Conservation (phyloP, 2,113 vertebrate genomes). For the Sinocyclocheilus maitianheensis region DNA sequence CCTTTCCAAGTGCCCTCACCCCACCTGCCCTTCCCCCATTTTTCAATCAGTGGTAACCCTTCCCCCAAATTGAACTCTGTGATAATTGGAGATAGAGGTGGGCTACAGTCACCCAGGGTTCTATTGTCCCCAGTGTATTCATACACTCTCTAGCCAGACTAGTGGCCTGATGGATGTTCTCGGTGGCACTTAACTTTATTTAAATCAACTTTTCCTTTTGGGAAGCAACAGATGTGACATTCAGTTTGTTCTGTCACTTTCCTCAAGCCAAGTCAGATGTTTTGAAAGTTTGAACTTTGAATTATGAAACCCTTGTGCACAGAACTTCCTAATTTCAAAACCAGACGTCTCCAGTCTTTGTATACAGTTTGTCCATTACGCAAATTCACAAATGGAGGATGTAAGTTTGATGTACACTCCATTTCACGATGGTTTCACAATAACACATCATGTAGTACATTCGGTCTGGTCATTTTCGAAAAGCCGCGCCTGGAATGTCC, state of each 20-base stretch:
- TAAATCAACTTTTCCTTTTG: slow-evolving; percentile 27
- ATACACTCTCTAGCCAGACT: slow-evolving; percentile 25
- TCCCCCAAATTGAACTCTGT: slow-evolving; percentile 38
- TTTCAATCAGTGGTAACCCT: slow-evolving; percentile 37
- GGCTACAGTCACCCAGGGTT: slow-evolving; percentile 53
- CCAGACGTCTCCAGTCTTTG: not conserved
- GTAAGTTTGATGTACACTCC: not conserved
- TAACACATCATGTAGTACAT: not conserved
- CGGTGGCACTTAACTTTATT: slow-evolving; percentile 5
- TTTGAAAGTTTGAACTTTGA: not conserved
- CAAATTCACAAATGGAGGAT: not conserved
- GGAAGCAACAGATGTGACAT: not conserved
- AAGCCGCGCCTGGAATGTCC: not conserved
- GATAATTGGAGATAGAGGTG: slow-evolving; percentile 57
- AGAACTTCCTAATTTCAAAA: not conserved
- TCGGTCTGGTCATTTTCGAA: not conserved
- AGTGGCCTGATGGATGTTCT: slow-evolving; percentile 21
- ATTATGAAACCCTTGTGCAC: not conserved
- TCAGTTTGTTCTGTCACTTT: not conserved
- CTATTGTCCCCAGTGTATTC: slow-evolving; percentile 49
- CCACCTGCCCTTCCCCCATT: slow-evolving; percentile 41
- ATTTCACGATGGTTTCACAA: not conserved
- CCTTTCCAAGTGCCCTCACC: slow-evolving; percentile 41
- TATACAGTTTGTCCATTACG: not conserved
- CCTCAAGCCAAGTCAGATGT: not conserved